These are phyloP conservation scores for Coelogynopora nodosa DNA, from an alignment of 2,888 invertebrate genomes.

Conservation along the genomic window DNA sequence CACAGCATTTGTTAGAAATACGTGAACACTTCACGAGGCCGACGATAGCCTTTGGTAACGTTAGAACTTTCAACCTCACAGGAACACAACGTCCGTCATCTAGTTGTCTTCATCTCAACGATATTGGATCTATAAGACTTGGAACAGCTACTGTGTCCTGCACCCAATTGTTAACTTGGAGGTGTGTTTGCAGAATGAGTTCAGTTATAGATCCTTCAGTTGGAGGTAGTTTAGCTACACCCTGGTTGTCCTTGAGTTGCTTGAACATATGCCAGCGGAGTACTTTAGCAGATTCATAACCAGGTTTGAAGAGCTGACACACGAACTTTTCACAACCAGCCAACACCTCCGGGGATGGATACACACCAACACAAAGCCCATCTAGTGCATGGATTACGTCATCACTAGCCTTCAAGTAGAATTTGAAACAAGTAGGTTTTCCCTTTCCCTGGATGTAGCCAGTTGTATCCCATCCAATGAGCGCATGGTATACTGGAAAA, in stretches of 20 bases:
- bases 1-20: background rate
- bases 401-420: no score
- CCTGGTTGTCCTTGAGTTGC: slow-evolving; percentile 15
- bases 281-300: background rate
- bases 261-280: slow-evolving; percentile 26
- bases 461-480: slow-evolving; percentile 29
- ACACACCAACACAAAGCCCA: no score
- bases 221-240: slow-evolving; percentile 2
- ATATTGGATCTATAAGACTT: background rate
- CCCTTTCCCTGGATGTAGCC: slow-evolving; percentile 29
- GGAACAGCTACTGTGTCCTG: slow-evolving; percentile 19
- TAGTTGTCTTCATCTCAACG: slow-evolving; percentile 12
- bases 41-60: background rate
- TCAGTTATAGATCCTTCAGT: slow-evolving; percentile 18
- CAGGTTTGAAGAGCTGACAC: no score
- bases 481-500: slow-evolving; percentile 27
- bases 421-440: slow-evolving; percentile 19
- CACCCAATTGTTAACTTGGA: slow-evolving; percentile 20
- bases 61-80: background rate
- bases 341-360: no score
- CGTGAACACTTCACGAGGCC: background rate
- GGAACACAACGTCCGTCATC: background rate
- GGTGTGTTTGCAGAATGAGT: background rate
- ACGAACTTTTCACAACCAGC: no score
- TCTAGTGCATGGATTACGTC: no score